Evolutionary conservation across 2,888 invertebrate species (phyloP).

Genomic region (Metacarcinus magister): DNA sequence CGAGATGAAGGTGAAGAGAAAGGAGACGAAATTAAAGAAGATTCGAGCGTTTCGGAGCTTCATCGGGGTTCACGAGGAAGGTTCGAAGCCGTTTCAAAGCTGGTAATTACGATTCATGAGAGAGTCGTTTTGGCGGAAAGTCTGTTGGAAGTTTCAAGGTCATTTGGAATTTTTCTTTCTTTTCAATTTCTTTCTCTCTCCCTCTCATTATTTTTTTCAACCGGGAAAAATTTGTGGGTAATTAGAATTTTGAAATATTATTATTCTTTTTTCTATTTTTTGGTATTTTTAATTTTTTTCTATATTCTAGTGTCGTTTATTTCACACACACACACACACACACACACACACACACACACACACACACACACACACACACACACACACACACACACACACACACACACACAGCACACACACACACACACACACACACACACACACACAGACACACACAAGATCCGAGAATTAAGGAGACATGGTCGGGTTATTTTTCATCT

Average conservation of each 20-base stretch:
- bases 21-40: not conserved
- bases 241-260: too few species aligned
- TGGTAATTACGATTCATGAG: not conserved
- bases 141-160: not conserved
- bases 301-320: not conserved
- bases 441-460: not conserved
- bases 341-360: not conserved
- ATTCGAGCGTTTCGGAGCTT: not conserved
- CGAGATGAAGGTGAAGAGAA: not conserved
- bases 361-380: not conserved
- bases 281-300: not conserved
- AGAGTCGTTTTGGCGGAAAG: not conserved
- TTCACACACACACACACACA: not conserved
- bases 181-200: not conserved
- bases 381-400: constrained; percentile 16
- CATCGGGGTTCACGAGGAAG: not conserved
- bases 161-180: not conserved
- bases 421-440: constrained; percentile 4
- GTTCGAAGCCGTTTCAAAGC: not conserved
- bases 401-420: too few species aligned
- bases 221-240: not conserved
- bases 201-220: too few species aligned
- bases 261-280: not conserved
- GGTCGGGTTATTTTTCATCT: not conserved
- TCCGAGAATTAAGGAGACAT: not conserved